Evolutionary conservation across 2,797 vertebrate genomes (phyloP).

Genomic region (Otus scops): DNA sequence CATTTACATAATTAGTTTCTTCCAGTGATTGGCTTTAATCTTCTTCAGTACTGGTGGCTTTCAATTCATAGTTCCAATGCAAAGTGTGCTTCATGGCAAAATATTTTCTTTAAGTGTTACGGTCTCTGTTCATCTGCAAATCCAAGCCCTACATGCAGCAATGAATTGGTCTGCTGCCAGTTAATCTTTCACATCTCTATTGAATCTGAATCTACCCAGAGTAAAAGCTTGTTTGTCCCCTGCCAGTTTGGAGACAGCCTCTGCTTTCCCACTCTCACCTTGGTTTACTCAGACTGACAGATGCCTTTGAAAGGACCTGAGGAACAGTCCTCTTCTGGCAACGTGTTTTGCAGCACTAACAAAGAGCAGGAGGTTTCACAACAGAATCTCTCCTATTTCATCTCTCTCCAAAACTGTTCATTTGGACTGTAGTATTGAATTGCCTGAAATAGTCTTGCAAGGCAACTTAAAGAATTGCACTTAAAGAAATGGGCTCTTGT

Average conservation of each 20-base stretch:
- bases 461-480: not conserved
- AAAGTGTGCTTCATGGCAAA: not conserved
- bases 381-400: not conserved
- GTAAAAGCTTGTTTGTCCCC: not conserved
- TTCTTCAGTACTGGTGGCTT: not conserved
- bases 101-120: not conserved
- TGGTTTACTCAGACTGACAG: not conserved
- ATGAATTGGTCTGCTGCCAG: not conserved
- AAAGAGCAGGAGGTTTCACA: not conserved
- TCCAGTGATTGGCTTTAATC: not conserved
- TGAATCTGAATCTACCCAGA: not conserved
- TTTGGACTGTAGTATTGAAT: not conserved
- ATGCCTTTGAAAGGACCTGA: not conserved
- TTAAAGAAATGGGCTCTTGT: not conserved
- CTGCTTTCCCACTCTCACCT: not conserved
- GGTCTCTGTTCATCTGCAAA: not conserved
- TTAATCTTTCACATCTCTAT: not conserved
- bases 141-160: not conserved
- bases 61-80: not conserved
- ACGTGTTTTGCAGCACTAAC: not conserved
- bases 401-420: not conserved
- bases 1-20: not conserved
- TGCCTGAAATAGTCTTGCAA: not conserved
- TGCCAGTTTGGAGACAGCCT: not conserved
- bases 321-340: not conserved